Evolutionary conservation across 2,797 vertebrate genomes (phyloP), one percentile per base, ranked within the genome.

Genomic region (Sebastiscus tertius): DNA sequence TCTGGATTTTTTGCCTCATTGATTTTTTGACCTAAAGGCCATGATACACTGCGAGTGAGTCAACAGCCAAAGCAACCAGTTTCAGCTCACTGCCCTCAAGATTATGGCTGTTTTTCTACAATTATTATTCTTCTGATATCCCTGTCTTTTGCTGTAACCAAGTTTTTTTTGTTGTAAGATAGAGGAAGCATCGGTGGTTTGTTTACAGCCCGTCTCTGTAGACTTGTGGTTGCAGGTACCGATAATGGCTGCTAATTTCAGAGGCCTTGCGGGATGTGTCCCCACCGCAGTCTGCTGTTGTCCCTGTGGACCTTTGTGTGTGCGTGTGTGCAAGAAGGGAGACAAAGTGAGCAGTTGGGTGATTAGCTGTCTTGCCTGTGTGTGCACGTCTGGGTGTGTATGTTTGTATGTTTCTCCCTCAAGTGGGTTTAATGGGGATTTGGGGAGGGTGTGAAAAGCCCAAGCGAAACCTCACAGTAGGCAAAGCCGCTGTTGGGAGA

Each of bases 241-340:
- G 86, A 94, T 95, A 94, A 93, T 94, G 85, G 92, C 84, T 83
- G 87, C 90, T 94, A 89, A 94, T 95, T 94, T 93, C 92, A 87
- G 83, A 90, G 86, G 88, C 89, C 93, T 89, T 85, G 69, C 70
- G 93, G 93, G 94, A 93, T 65, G 60, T n/a, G 72, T 90, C 83
- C 90, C 88, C 83, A 86, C 91, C 84, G 46, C 87, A 85, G 86
- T 82, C 85, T 55, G 82, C 82, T 77, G 84, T 81, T 85, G 85
- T 91, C 91, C 90, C 90, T 2, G 34, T 13, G 77, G 83, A 89
- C 81, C 77, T 85, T 58, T 83, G 77, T 84, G 89, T 31, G 72
- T 77, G 34, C 22, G 66, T 79, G 77, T 67, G 76, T 63, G 73
- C 79, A 62, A 79, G 86, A 92, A 85, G 80, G 90, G 72, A 80